Conservation (phyloP, 1,140 invertebrate species). For the Drosophila tani region DNA sequence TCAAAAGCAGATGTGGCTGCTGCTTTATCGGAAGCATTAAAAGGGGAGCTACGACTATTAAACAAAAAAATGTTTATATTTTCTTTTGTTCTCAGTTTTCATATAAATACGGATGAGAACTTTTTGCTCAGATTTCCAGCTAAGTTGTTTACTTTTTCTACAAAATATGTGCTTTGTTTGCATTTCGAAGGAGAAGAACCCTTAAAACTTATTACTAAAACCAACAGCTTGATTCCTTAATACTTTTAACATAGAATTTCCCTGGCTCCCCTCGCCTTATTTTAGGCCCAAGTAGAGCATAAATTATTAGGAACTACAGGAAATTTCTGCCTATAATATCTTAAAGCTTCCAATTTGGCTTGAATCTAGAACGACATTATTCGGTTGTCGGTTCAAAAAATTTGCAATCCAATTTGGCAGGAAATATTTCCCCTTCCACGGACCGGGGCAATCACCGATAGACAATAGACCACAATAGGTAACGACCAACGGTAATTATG, state of each 20-base stretch:
- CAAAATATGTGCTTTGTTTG: background rate
- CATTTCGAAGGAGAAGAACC: background rate
- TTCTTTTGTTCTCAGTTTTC: conserved; percentile 25
- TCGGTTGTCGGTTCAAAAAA: conserved; percentile 36
- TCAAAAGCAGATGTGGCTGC: conserved; percentile 5
- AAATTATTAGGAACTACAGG: background rate
- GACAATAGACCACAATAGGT: conserved; percentile 52
- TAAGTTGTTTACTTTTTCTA: background rate
- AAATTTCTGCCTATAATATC: background rate
- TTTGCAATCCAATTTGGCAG: conserved; percentile 53
- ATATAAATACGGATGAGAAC: conserved; percentile 12
- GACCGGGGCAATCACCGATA: conserved; percentile 34
- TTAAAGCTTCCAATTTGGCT: conserved; percentile 1
- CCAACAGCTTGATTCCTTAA: background rate
- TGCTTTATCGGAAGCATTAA: conserved; percentile 17
- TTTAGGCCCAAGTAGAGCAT: background rate
- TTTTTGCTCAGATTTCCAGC: conserved; percentile 1
- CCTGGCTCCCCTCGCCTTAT: background rate
- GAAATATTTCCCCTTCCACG: conserved; percentile 24
- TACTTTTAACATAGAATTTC: background rate
- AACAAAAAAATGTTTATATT: conserved; percentile 10
- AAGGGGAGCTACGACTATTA: background rate
- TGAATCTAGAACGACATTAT: conserved; percentile 36
- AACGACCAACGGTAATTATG: conserved; percentile 48
- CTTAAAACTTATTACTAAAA: too few relatives aligned